phyloP scores from a whole-genome alignment of 2,888 invertebrate species.

The Papilio protenor region DNA sequence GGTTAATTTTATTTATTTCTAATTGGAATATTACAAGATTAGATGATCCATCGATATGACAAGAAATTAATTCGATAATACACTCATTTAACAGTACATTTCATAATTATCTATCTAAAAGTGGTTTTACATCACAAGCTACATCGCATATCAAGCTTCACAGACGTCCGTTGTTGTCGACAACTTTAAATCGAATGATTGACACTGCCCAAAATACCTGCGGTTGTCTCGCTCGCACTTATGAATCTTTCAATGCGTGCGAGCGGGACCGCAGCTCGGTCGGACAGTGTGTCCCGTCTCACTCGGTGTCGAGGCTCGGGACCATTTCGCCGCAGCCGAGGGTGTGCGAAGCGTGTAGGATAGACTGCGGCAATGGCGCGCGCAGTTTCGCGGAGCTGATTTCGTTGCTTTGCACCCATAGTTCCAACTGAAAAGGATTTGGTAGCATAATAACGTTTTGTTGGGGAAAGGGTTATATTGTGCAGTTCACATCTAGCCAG shows the following conservation, averaged over 20 bases:
- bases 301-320: conserved; percentile 61
- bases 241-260: conserved; percentile 49
- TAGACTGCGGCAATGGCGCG: conserved; percentile 56
- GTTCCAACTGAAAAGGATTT: conserved; percentile 65
- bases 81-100: conserved; percentile 22
- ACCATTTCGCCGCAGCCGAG: conserved; percentile 72
- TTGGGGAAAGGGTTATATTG: background rate
- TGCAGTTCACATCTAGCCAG: background rate
- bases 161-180: conserved; percentile 28
- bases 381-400: conserved; percentile 78
- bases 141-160: conserved; percentile 17
- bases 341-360: conserved; percentile 56
- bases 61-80: background rate
- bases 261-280: conserved; percentile 60
- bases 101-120: conserved; percentile 35
- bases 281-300: conserved; percentile 66
- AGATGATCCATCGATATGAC: background rate
- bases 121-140: conserved; percentile 39
- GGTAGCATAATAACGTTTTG: background rate
- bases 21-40: background rate
- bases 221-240: conserved; percentile 55
- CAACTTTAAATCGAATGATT: conserved; percentile 26
- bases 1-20: conserved; percentile 6
- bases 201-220: conserved; percentile 45
- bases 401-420: conserved; percentile 82